A percentile compares a stretch with the other conserved stretches of the same genome.
Evolutionary conservation across 92 coral and sea anemone genomes (phyloP).

Genomic region (Blastomussa wellsi): DNA sequence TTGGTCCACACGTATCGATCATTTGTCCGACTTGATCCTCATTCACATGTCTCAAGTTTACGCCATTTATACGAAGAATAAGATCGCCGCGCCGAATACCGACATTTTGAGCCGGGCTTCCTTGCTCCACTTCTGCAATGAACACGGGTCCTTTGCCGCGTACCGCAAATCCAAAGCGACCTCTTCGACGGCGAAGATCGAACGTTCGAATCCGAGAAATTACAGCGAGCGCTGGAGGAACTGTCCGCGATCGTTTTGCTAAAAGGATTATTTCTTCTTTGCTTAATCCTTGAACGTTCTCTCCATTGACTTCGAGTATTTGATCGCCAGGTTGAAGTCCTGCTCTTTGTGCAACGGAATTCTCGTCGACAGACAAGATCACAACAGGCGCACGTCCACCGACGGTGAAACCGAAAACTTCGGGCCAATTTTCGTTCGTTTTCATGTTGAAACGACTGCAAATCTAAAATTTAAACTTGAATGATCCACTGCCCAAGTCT

Average conservation of each 20-base stretch:
- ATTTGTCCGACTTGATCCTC: conserved; percentile 80
- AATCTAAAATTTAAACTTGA: neutral
- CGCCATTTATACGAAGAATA: conserved; percentile 86
- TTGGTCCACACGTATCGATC: conserved; percentile 86
- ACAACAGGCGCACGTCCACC: conserved; percentile 99
- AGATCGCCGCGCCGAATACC: conserved; percentile 92
- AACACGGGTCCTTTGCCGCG: conserved; percentile 97
- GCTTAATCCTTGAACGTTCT: conserved; percentile 88
- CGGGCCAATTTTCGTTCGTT: conserved; percentile 97
- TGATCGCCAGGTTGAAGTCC: conserved; percentile 99
- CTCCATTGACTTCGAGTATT: conserved; percentile 92
- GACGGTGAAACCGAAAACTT: conserved; percentile 87
- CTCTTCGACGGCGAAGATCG: conserved; percentile 85
- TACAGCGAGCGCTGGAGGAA: conserved; percentile 96
- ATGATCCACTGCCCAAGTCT: neutral
- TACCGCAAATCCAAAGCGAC: conserved; percentile 88
- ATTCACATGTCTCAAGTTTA: conserved; percentile 82
- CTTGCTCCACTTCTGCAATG: conserved; percentile 77
- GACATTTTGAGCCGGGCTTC: conserved; percentile 84
- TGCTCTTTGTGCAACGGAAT: conserved; percentile 94
- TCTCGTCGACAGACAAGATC: conserved; percentile 81
- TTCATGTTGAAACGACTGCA: conserved; percentile 41
- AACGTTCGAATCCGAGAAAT: conserved; percentile 98
- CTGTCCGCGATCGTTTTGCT: conserved; percentile 88
- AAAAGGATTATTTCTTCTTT: conserved; percentile 81